Evolutionary conservation across 2,113 vertebrate genomes (phyloP), one percentile per base, ranked within the genome.

Genomic region (Actenoides hombroni): DNA sequence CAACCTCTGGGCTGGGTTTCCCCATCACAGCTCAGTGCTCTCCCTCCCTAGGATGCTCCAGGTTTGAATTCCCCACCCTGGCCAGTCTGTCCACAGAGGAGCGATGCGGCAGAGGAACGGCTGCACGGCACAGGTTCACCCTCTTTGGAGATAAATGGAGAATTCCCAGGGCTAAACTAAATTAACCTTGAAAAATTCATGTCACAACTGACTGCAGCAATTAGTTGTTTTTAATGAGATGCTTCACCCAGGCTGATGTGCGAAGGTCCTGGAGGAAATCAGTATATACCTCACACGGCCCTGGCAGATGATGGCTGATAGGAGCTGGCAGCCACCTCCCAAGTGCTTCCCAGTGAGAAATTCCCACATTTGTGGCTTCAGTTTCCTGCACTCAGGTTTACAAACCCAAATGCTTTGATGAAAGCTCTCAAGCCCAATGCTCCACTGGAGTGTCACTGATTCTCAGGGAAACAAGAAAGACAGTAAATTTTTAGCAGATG

Each of bases 181-280:
- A 97, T 94, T 96, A 96, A 96, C 94, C 94, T 96, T 94, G 92
- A 88, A 91, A 95, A 91, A 87, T 77, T 83, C 54, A 77, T 96
- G 86, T 94, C 93, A 95, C 71, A 95, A 53, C 46, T 83, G 94
- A 92, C 92, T 90, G 87, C 92, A 83, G 94, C 90, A 95, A 96
- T 97, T 96, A 96, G 70, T 65, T 93, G 63, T 40, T 86, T 85
- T 96, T 96, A 96, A 97, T 95, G 91, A 96, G 87, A 84, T 95
- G 78, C 84, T 83, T 85, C 75, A 16, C 84, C 29, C 84, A 23
- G 90, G 85, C 67, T 80, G 92, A 70, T 90, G 85, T 54, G 59
- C 16, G 54, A 49, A 94, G 40, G 87, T 85, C 95, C 96, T 90
- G 74, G 67, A 97, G 95, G 94, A 92, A 97, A 95, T 95, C 87